Evolutionary conservation across 1,140 invertebrate genomes (phyloP).

Genomic region (Teleopsis dalmanni): DNA sequence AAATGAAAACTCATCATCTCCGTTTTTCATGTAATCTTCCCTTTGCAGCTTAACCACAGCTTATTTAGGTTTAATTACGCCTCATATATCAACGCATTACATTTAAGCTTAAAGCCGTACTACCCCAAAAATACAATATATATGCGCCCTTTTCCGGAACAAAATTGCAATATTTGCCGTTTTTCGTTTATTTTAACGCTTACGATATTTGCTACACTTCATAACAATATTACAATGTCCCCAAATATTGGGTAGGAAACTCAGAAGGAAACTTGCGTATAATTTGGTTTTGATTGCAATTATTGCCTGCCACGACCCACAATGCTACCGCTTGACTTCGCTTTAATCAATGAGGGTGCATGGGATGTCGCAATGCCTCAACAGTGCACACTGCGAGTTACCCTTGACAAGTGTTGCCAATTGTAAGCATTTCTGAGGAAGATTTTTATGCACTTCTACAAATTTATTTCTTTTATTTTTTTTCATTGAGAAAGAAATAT

Average conservation of each 20-base stretch:
- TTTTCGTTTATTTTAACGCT: too few relatives aligned
- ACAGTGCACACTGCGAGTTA: too few relatives aligned
- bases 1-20: too few relatives aligned
- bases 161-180: too few relatives aligned
- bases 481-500: not conserved
- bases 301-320: slow-evolving; percentile 15
- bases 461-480: slow-evolving; percentile 6
- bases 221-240: not conserved
- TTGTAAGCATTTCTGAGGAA: slow-evolving; percentile 30
- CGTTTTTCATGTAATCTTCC: too few relatives aligned
- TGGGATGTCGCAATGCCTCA: not conserved
- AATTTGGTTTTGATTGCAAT: slow-evolving; percentile 44
- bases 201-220: slow-evolving; percentile 4
- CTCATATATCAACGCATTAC: slow-evolving; percentile 35
- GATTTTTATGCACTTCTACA: slow-evolving; percentile 15
- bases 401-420: slow-evolving; percentile 36
- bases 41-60: too few relatives aligned
- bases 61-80: slow-evolving; percentile 38
- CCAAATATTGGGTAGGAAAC: not conserved
- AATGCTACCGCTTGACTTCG: not conserved
- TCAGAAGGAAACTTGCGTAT: slow-evolving; percentile 22
- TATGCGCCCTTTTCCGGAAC: not conserved
- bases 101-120: slow-evolving; percentile 1
- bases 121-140: not conserved
- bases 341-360: not conserved